Percentiles rank a stretch among this genome's conserved stretches.
Evolutionary conservation across 2,888 invertebrate genomes (phyloP).

Genomic region (Pocota personata): DNA sequence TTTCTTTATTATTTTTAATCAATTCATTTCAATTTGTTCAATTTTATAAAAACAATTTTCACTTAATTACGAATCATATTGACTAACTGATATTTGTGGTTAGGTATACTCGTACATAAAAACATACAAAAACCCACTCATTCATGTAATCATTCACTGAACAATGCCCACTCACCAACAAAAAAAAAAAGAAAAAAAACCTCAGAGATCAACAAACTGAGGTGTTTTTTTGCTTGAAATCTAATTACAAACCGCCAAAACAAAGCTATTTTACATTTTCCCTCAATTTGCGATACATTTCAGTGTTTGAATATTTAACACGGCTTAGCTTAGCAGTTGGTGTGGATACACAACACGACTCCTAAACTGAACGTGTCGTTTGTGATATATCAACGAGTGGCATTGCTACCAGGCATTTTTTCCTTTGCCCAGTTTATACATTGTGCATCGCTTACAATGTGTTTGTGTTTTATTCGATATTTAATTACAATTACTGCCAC

Average conservation of each 20-base stretch:
- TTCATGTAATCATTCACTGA: background rate
- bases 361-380: conserved; percentile 42
- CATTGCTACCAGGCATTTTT: conserved; percentile 26
- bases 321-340: background rate
- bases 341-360: conserved; percentile 51
- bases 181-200: background rate
- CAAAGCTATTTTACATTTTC: conserved; percentile 7
- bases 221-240: background rate
- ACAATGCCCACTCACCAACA: background rate
- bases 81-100: background rate
- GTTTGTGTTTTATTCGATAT: conserved; percentile 46
- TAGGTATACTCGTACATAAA: background rate
- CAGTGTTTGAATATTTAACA: conserved; percentile 37
- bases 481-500: conserved; percentile 69
- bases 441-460: background rate
- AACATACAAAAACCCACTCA: background rate
- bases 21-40: no score
- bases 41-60: no score
- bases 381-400: conserved; percentile 1
- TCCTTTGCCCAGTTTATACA: background rate
- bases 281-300: conserved; percentile 21
- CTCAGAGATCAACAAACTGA: conserved; percentile 32
- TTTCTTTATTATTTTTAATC: no score
- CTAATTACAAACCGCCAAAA: conserved; percentile 36
- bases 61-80: background rate